Base-by-base conservation (phyloP, 92 coral and sea anemone species). In the Chrysogorgia sp. region DNA sequence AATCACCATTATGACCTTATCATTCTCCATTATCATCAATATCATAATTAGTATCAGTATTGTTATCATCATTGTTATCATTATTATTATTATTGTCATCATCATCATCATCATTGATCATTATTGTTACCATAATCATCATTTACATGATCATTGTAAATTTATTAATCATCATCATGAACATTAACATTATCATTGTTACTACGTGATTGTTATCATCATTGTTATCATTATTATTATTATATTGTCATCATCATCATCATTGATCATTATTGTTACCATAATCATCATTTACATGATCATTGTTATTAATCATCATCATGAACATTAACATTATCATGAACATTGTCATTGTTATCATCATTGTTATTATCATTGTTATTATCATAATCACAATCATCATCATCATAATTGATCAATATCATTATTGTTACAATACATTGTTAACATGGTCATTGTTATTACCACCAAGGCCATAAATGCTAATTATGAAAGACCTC, bases 71-170 rank as follows among this genome's bases (percentile, higher is more conserved):
- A 40, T 17, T 12, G 0, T 40, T 17, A 67, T 9, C 56, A 40
- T 40, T 5, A 37, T 21, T 24, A 67, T 0, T 29, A 15, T 34
- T 0, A 23, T 7, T 41, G 19, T 33, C 45, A 64, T 33, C 12
- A 31, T 26, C 70, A 63, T 31, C 48, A 63, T 63, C 70, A 29
- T 31, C 70, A 23, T 12, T 23, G n/a, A 63, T 28, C 19, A 63
- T 31, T 22, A 63, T 31, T 21, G 12, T 32, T 43, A 63, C 40
- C 13, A 28, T 31, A 37, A 63, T 31, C 40, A 26, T 15, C 71
- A 64, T 64, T 26, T 26, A 26, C 9, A 64, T 9, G 10, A 2
- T 34, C 3, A 34, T 33, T 10, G 32, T 4, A 40, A 64, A 13
- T 17, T 7, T 10, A 1, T 3, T 15, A 2, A 63, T 33, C 70